Conservation (phyloP, 2,797 vertebrate species). For the Crypturellus tataupa region DNA sequence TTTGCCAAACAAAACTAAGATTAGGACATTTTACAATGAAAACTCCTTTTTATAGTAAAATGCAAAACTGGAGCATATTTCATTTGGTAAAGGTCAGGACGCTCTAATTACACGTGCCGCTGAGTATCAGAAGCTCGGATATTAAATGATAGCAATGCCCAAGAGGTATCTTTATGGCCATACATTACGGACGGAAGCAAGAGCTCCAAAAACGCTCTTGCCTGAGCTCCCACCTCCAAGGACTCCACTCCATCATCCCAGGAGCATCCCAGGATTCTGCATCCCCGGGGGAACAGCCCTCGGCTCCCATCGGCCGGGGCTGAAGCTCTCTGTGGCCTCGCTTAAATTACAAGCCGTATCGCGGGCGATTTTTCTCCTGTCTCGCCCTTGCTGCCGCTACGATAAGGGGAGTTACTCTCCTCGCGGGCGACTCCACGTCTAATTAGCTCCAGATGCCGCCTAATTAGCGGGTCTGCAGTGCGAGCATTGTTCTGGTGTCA, state of each 20-base stretch:
- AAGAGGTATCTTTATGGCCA: slow-evolving; percentile 24
- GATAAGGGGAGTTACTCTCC: slow-evolving; percentile 87
- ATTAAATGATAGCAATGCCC: neutral
- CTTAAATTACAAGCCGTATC: slow-evolving; percentile 47
- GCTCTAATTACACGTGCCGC: neutral
- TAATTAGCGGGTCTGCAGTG: slow-evolving; percentile 85
- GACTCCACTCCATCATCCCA: neutral
- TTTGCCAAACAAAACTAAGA: slow-evolving; percentile 11
- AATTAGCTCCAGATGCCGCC: slow-evolving; percentile 96
- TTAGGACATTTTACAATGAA: slow-evolving; percentile 29
- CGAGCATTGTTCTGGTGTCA: slow-evolving; percentile 66
- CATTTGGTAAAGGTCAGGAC: neutral
- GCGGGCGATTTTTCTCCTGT: slow-evolving; percentile 76
- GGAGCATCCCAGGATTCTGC: neutral
- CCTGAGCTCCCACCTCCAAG: neutral
- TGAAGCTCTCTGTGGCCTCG: neutral
- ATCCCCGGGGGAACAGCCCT: neutral
- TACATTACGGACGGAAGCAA: slow-evolving; percentile 7
- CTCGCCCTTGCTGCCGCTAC: slow-evolving; percentile 62
- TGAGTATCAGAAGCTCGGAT: slow-evolving; percentile 56
- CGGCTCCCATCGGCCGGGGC: neutral
- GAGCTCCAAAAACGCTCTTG: neutral
- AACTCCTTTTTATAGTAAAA: neutral
- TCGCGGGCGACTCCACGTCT: slow-evolving; percentile 84
- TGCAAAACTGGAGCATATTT: neutral